phyloP scores from a whole-genome alignment of 2,797 vertebrate species.

The Gephyroberyx darwinii region DNA sequence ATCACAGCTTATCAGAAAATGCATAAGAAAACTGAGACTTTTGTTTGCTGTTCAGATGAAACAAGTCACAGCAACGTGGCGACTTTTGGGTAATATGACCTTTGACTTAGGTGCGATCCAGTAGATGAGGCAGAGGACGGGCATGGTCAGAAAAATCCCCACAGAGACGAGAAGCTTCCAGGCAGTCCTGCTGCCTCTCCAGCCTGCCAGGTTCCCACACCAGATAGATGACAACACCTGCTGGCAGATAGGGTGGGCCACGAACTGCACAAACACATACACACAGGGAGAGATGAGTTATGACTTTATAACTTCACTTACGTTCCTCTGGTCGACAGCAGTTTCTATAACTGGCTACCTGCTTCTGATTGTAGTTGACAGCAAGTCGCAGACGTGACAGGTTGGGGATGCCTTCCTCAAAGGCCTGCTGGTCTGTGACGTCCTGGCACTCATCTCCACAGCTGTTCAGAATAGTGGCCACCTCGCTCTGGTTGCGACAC shows the following conservation, averaged over 20 bases:
- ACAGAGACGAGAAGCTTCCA: slow-evolving; percentile 88
- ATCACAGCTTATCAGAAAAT: background rate
- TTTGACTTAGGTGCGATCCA: slow-evolving; percentile 91
- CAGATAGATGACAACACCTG: slow-evolving; percentile 93
- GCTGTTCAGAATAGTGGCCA: slow-evolving; percentile 89
- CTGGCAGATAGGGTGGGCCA: slow-evolving; percentile 92
- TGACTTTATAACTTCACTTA: background rate
- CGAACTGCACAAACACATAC: slow-evolving; percentile 79
- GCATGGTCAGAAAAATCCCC: slow-evolving; percentile 90
- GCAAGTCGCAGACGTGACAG: slow-evolving; percentile 88
- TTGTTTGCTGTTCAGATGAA: background rate
- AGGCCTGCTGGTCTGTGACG: slow-evolving; percentile 81
- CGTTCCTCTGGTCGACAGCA: background rate
- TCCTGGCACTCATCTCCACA: slow-evolving; percentile 79
- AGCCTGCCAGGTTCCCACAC: slow-evolving; percentile 86
- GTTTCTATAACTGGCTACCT: slow-evolving; percentile 69
- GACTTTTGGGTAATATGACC: slow-evolving; percentile 67
- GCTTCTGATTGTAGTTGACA: slow-evolving; percentile 90
- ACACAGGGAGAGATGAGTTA: background rate
- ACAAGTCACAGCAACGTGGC: background rate
- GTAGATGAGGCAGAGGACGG: slow-evolving; percentile 88
- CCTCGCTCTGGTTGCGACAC: slow-evolving; percentile 94
- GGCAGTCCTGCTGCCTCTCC: slow-evolving; percentile 86
- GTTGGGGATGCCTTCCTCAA: slow-evolving; percentile 92
- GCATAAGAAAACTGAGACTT: no score